Conservation (phyloP, 2,888 invertebrate genomes). For the Acronicta leporina region DNA sequence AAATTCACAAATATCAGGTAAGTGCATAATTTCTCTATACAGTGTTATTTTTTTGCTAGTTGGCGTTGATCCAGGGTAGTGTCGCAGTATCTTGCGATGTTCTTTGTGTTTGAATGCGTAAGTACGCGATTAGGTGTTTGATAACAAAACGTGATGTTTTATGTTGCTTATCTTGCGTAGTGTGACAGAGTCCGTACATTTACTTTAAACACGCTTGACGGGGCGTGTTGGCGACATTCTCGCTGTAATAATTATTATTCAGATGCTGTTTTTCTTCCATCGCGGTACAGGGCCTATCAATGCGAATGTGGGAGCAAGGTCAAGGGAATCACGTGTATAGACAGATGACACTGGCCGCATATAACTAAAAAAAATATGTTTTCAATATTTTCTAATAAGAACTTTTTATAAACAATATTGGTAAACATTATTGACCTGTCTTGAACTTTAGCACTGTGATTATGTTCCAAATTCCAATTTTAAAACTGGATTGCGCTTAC, state of each 20-base stretch:
- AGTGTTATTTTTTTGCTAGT: constrained; percentile 69
- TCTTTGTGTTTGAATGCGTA: constrained; percentile 59
- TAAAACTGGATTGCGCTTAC: constrained; percentile 3
- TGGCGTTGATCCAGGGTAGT: constrained; percentile 78
- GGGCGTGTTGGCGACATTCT: constrained; percentile 35
- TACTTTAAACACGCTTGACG: constrained; percentile 46
- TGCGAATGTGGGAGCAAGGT: constrained; percentile 50
- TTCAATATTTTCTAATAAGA: constrained; percentile 30
- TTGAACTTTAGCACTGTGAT: constrained; percentile 19
- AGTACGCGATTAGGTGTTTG: constrained; percentile 73
- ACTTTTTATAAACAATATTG: constrained; percentile 11
- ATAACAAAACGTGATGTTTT: constrained; percentile 77
- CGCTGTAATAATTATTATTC: constrained; percentile 39
- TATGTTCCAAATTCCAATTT: constrained; percentile 9
- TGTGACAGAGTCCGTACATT: constrained; percentile 22
- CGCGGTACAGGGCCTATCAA: constrained; percentile 39
- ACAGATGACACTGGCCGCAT: constrained; percentile 35
- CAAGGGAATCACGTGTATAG: constrained; percentile 56
- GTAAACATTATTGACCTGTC: constrained; percentile 29
- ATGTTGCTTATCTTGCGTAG: constrained; percentile 55
- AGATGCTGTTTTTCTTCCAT: constrained; percentile 37
- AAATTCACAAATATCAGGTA: constrained; percentile 84
- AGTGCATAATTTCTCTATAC: constrained; percentile 67
- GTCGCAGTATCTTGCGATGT: constrained; percentile 65
- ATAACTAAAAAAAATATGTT: constrained; percentile 24